Percentiles rank a stretch among this genome's conserved stretches.
phyloP scores from a whole-genome alignment of 2,888 invertebrate species.

The Drosophila anceps region DNA sequence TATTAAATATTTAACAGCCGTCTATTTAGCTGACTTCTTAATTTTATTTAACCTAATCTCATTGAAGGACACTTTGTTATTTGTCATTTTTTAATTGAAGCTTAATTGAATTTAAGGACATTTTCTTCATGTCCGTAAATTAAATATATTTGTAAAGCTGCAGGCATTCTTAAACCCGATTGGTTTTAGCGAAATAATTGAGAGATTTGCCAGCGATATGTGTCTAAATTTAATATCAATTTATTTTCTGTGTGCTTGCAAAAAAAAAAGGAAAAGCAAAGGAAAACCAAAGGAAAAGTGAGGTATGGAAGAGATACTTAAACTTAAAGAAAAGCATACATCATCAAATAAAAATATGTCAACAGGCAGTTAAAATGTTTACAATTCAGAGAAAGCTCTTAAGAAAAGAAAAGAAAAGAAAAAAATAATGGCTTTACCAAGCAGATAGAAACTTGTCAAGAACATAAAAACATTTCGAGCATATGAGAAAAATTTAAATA shows the following conservation, averaged over 20 bases:
- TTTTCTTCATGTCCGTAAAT: not conserved
- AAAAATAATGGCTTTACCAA: not conserved
- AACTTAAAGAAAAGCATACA: not conserved
- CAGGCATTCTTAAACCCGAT: not conserved
- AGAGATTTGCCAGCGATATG: not conserved
- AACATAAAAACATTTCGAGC: not conserved
- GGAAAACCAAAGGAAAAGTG: not conserved
- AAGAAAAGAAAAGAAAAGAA: not conserved
- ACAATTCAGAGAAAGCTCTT: not conserved
- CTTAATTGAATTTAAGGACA: not conserved
- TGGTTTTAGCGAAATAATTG: not conserved
- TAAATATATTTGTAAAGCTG: slow-evolving; percentile 1
- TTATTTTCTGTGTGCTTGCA: not conserved
- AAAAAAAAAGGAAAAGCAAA: not conserved
- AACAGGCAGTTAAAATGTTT: slow-evolving; percentile 16
- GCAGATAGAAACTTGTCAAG: slow-evolving; percentile 4
- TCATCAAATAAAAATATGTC: slow-evolving; percentile 6
- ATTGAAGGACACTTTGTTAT: not conserved
- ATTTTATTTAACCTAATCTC: not conserved
- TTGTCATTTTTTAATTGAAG: not conserved
- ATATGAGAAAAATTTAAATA: not conserved
- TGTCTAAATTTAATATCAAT: not conserved
- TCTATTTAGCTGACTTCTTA: not conserved
- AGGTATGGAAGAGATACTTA: not conserved
- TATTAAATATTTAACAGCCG: not conserved